Evolutionary conservation across 2,888 invertebrate genomes (phyloP).

Genomic region (Drosophila planitibia): DNA sequence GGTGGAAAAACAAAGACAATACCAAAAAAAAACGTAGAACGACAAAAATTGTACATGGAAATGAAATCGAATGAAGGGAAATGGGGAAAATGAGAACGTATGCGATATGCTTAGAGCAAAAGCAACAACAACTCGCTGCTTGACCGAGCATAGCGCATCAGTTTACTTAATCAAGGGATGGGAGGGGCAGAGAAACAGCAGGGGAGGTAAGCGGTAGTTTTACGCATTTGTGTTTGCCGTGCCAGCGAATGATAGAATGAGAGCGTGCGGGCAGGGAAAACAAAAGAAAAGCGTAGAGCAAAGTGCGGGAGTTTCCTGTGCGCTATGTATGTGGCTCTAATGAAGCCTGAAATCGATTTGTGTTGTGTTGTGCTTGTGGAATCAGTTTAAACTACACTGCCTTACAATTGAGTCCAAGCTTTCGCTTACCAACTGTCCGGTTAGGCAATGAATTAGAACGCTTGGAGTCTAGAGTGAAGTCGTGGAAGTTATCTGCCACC

Average conservation of each 20-base stretch:
- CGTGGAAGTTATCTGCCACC: constrained; percentile 29
- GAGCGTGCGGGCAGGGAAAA: constrained; percentile 18
- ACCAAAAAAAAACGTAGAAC: constrained; percentile 27
- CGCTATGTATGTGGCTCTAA: constrained; percentile 59
- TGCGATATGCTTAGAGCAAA: constrained; percentile 32
- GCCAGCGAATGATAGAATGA: constrained; percentile 46
- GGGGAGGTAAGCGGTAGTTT: constrained; percentile 35
- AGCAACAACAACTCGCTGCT: constrained; percentile 52
- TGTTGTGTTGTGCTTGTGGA: constrained; percentile 14
- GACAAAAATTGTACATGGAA: constrained; percentile 70
- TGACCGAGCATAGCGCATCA: constrained; percentile 74
- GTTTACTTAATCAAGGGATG: constrained; percentile 34
- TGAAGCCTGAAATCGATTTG: constrained; percentile 83
- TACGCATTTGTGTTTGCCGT: constrained; percentile 72
- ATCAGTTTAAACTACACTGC: constrained; percentile 18
- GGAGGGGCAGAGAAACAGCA: constrained; percentile 2
- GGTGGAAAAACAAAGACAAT: constrained; percentile 46
- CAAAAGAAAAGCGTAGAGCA: constrained; percentile 54
- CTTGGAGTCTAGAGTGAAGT: constrained; percentile 25
- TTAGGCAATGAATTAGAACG: constrained; percentile 58
- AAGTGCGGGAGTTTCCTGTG: constrained; percentile 79
- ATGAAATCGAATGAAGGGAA: constrained; percentile 70
- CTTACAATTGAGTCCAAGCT: constrained; percentile 14
- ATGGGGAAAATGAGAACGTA: constrained; percentile 54
- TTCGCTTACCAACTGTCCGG: constrained; percentile 24